Base-by-base conservation (phyloP, 2,797 vertebrate genomes). In the Oreochromis mossambicus region DNA sequence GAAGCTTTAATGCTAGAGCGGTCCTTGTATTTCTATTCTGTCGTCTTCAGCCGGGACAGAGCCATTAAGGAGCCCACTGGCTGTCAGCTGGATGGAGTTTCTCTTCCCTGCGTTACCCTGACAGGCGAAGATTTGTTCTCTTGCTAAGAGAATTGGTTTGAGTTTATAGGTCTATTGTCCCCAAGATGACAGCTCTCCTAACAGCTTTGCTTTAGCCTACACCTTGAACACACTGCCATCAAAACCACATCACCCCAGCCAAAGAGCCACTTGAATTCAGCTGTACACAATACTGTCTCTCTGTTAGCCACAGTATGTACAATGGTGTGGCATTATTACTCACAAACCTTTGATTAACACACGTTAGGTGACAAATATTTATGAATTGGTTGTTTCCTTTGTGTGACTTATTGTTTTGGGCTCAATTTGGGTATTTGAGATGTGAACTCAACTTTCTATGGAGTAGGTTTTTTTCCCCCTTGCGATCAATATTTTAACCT, bases 81-180 rank as follows among this genome's bases (percentile, higher is more conserved):
- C 90, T 93, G 92, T 92, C 90, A 92, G 81, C 56, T 76, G 78
- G 77, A 90, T 89, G 86, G 87, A 83, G 85, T 90, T 89, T 89
- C 46, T 94, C 83, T 32, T 79, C 56, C 84, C 82, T 75, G 81
- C 77, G 51, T 91, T 70, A 86, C 78, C 86, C 82, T 92, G 92
- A 93, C 93, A 91, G 91, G 81, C 10, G 6, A 79, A 89, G 86
- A 94, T 93, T 91, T 93, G 91, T 89, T 87, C 88, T 89, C 90
- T 80, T 83, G 75, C 82, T 68, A 79, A 87, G 87, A 88, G 85
- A 92, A 93, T 91, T 81, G 87, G 81, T 86, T 86, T 83, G 83
- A 89, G 84, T 87, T 90, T 85, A 84, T 84, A 63, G 83, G 85
- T 86, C 88, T 88, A 83, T 93, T 93, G 90, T 93, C 63, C 90